phyloP scores from a whole-genome alignment of 2,113 vertebrate species.

The Pituophis catenifer region DNA sequence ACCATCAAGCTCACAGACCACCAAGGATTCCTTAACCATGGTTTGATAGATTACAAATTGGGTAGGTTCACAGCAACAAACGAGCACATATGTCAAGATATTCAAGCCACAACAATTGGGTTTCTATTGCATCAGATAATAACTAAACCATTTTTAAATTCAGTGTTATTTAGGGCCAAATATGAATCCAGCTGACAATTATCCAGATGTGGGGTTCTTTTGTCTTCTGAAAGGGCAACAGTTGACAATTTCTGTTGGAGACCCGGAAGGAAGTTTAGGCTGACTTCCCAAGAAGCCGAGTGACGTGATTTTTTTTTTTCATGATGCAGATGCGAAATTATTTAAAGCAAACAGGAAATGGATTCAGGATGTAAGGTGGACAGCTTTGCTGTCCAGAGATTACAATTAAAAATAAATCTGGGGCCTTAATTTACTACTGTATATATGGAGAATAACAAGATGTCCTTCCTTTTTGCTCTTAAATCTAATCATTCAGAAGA shows the following conservation, averaged over 20 bases:
- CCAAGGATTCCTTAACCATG: background rate
- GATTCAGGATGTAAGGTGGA: conserved; percentile 67
- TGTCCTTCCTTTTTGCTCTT: background rate
- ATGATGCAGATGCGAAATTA: conserved; percentile 49
- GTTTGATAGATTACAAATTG: background rate
- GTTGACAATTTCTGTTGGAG: conserved; percentile 36
- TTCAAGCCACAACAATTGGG: background rate
- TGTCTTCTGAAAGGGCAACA: conserved; percentile 43
- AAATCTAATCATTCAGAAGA: conserved; percentile 6
- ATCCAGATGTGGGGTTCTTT: conserved; percentile 30
- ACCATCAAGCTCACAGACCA: too few relatives aligned
- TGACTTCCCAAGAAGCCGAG: conserved; percentile 57
- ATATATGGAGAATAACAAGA: background rate
- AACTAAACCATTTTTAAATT: background rate
- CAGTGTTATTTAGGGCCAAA: background rate
- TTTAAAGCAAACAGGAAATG: conserved; percentile 70
- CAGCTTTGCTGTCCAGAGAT: conserved; percentile 63
- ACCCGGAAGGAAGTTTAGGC: conserved; percentile 62
- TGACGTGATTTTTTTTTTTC: conserved; percentile 26
- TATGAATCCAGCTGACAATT: background rate
- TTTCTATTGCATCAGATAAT: background rate
- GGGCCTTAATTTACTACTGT: conserved; percentile 28
- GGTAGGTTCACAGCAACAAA: background rate
- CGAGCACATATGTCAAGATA: background rate
- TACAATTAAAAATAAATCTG: conserved; percentile 64